These are phyloP conservation scores for Apis florea DNA, from an alignment of 1,140 invertebrate species.

Conservation along the genomic window DNA sequence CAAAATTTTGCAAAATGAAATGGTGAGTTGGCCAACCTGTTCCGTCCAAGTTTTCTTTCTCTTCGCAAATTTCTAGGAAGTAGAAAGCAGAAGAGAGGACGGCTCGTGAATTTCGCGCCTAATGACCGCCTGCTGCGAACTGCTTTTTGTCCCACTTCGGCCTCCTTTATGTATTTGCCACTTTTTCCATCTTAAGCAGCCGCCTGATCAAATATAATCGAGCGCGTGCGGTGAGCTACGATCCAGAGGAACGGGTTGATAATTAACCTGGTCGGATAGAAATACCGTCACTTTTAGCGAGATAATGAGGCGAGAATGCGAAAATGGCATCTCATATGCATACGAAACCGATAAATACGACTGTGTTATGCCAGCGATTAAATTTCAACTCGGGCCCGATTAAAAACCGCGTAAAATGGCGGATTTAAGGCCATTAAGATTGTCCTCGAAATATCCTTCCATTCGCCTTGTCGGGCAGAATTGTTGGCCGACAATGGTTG, in stretches of 20 bases:
- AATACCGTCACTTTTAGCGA: constrained; percentile 24
- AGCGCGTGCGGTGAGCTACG: not conserved
- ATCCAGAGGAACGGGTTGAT: not conserved
- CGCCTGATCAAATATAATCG: constrained; percentile 26
- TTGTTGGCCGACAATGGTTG: no score
- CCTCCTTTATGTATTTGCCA: not conserved
- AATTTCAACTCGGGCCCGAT: not conserved
- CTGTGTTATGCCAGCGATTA: not conserved
- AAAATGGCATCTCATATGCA: constrained; percentile 8
- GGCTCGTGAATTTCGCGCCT: constrained; percentile 52
- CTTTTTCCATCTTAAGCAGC: not conserved
- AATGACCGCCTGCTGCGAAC: constrained; percentile 50
- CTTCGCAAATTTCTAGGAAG: constrained; percentile 62
- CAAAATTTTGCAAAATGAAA: no score
- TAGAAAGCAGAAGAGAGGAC: constrained; percentile 24
- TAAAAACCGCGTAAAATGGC: constrained; percentile 14
- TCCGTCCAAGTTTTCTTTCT: no score
- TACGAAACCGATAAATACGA: constrained; percentile 8
- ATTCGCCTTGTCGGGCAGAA: no score
- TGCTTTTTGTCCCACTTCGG: constrained; percentile 27
- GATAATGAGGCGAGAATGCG: constrained; percentile 30
- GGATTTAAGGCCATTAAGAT: not conserved
- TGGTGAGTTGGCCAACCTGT: no score
- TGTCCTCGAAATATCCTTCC: no score
- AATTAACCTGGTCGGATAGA: constrained; percentile 28